A percentile compares a stretch with the other conserved stretches of the same genome.
Evolutionary conservation across 2,797 vertebrate species (phyloP).

Genomic region (Gouania willdenowi): DNA sequence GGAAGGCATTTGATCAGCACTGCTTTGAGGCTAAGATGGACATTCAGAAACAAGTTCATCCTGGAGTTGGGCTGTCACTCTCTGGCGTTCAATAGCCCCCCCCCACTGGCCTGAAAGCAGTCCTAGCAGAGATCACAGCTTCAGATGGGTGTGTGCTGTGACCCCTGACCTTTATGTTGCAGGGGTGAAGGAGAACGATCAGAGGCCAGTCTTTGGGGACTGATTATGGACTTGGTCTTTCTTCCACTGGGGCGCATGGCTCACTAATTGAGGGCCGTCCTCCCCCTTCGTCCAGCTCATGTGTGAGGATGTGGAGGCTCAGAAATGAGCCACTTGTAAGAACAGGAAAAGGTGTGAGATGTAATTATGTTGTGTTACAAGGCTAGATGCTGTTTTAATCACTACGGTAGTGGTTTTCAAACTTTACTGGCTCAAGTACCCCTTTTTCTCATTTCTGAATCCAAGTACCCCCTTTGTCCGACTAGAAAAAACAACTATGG

Average conservation of each 20-base stretch:
- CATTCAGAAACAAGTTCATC: conserved; percentile 18
- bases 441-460: no score
- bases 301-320: conserved; percentile 47
- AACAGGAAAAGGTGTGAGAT: conserved; percentile 16
- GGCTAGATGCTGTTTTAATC: no score
- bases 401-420: no score
- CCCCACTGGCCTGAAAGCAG: conserved; percentile 36
- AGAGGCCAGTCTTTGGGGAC: conserved; percentile 59
- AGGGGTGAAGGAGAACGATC: conserved; percentile 42
- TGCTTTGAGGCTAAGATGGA: conserved; percentile 24
- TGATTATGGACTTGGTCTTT: conserved; percentile 61
- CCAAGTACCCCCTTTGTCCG: no score
- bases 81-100: conserved; percentile 52
- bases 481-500: no score
- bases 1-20: conserved; percentile 19
- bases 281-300: conserved; percentile 35
- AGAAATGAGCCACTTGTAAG: conserved; percentile 40
- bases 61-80: conserved; percentile 22
- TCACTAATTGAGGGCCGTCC: conserved; percentile 66
- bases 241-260: conserved; percentile 61
- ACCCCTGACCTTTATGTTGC: conserved; percentile 51
- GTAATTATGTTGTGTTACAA: no score
- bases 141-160: conserved; percentile 61
- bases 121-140: conserved; percentile 39
- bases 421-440: no score